phyloP scores from a whole-genome alignment of 1,140 invertebrate genomes.

The Magallana ariakensis region DNA sequence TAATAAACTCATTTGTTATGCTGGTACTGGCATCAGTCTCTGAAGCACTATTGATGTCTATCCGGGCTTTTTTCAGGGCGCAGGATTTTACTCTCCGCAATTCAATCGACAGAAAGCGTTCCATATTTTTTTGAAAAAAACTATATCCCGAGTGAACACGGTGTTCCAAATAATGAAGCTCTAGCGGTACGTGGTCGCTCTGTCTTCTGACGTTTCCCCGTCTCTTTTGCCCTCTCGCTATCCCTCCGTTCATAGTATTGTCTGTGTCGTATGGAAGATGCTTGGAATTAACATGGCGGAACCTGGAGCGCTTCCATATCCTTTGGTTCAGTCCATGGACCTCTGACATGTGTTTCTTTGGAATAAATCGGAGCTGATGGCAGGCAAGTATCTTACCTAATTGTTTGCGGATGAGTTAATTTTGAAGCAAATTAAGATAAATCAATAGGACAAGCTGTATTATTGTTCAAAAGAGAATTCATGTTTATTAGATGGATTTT shows the following conservation, averaged over 20 bases:
- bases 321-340: constrained; percentile 11
- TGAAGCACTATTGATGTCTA: constrained; percentile 24
- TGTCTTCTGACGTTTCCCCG: background rate
- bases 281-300: constrained; percentile 23
- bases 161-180: background rate
- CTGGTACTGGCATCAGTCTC: constrained; percentile 16
- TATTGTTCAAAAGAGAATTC: too few species aligned
- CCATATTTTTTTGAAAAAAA: background rate
- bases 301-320: constrained; percentile 10
- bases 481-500: too few species aligned
- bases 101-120: constrained; percentile 10
- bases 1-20: constrained; percentile 35
- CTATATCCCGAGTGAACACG: background rate
- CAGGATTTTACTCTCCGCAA: constrained; percentile 30
- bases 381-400: background rate
- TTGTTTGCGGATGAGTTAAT: too few species aligned
- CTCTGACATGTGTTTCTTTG: constrained; percentile 8
- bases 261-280: constrained; percentile 22
- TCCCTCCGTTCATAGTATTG: background rate
- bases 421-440: too few species aligned
- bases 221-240: background rate
- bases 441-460: too few species aligned
- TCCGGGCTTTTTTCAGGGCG: constrained; percentile 34
- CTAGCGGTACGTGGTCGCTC: background rate
- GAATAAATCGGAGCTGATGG: constrained; percentile 10